These are phyloP conservation scores for Peromyscus nudipes DNA, from an alignment of 2,797 vertebrate genomes.

Conservation along the genomic window DNA sequence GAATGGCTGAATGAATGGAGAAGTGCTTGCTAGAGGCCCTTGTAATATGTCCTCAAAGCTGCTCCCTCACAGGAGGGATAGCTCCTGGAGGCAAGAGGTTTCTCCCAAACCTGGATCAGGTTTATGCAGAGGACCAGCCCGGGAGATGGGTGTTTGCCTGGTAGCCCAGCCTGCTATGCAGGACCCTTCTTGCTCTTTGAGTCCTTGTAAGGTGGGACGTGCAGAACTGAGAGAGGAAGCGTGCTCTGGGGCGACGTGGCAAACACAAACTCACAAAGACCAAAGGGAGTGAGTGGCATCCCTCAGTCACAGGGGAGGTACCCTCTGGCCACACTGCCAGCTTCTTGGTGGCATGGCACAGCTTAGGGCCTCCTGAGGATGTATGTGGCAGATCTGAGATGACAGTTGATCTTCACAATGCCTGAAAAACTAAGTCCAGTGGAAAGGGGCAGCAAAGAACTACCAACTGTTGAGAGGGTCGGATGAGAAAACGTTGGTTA, in stretches of 20 bases:
- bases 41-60: not conserved
- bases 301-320: not conserved
- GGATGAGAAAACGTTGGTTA: not conserved
- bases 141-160: not conserved
- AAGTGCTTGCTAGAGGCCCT: not conserved
- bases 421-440: too few relatives aligned
- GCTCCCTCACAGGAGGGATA: not conserved
- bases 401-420: not conserved
- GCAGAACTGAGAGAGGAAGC: constrained; percentile 5
- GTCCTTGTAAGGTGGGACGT: not conserved
- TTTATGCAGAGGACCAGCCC: not conserved
- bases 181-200: constrained; percentile 20
- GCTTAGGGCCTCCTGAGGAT: not conserved
- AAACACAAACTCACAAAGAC: not conserved
- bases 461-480: not conserved
- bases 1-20: not conserved
- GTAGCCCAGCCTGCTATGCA: not conserved
- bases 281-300: not conserved
- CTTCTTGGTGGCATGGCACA: not conserved
- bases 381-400: not conserved
- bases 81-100: not conserved
- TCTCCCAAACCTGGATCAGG: not conserved
- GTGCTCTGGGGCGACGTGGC: not conserved
- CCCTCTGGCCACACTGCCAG: not conserved
- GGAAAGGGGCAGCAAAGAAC: not conserved